A percentile compares a stretch with the other conserved stretches of the same genome.
Evolutionary conservation across 2,888 invertebrate species (phyloP).

Genomic region (Leptogaster cylindrica): DNA sequence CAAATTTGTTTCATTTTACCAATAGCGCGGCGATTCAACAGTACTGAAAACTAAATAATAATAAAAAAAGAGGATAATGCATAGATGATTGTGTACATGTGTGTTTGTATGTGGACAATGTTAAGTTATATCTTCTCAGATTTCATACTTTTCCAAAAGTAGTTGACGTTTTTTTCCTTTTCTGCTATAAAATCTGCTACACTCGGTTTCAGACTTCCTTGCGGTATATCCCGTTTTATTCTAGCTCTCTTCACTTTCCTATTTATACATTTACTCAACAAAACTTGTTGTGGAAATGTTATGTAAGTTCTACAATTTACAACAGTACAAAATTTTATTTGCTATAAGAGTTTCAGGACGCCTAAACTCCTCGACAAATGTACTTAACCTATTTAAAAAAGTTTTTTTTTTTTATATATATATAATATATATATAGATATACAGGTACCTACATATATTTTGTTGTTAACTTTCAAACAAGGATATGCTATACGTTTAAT

Average conservation of each 20-base stretch:
- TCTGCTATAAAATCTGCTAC: not conserved
- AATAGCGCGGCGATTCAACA: too few species aligned
- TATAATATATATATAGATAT: too few species aligned
- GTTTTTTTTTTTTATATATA: too few species aligned
- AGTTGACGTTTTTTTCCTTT: not conserved
- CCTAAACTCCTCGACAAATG: too few species aligned
- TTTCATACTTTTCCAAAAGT: too few species aligned
- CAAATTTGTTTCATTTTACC: too few species aligned
- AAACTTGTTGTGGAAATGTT: slow-evolving; percentile 20
- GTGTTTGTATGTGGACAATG: too few species aligned
- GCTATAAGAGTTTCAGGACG: slow-evolving; percentile 6
- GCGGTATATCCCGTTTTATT: not conserved
- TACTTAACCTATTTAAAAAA: slow-evolving; percentile 34
- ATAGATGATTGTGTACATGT: too few species aligned
- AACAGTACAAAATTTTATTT: slow-evolving; percentile 34
- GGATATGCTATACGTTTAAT: slow-evolving; percentile 26
- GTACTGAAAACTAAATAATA: too few species aligned
- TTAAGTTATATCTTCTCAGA: too few species aligned
- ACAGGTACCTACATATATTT: too few species aligned
- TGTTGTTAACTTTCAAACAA: not conserved
- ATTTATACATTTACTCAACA: slow-evolving; percentile 26
- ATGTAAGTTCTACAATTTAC: slow-evolving; percentile 24
- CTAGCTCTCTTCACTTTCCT: slow-evolving; percentile 17
- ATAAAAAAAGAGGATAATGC: too few species aligned
- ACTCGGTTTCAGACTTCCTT: not conserved